Conservation (phyloP, 2,888 invertebrate genomes). For the Nipponacmea schrenckii region DNA sequence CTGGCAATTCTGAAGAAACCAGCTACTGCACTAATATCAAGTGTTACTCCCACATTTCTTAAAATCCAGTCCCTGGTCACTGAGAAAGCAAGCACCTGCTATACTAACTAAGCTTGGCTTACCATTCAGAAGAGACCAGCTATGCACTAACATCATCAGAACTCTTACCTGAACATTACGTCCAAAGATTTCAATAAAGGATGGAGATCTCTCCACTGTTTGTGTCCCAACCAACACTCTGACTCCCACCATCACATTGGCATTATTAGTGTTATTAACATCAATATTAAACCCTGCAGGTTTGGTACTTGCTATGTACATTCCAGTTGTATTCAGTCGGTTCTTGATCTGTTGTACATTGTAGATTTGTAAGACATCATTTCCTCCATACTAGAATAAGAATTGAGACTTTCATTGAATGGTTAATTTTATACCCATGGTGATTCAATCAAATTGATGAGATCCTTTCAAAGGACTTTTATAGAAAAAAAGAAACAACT, state of each 20-base stretch:
- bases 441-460: no score
- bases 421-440: neutral
- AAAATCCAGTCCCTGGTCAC: no score
- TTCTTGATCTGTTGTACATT: constrained; percentile 93
- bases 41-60: no score
- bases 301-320: constrained; percentile 93
- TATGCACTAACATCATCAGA: no score
- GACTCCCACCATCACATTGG: constrained; percentile 86
- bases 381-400: constrained; percentile 80
- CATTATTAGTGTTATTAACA: constrained; percentile 85
- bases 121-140: no score
- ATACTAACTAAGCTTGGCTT: no score
- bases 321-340: constrained; percentile 83
- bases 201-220: constrained; percentile 81
- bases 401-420: neutral
- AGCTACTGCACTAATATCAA: no score
- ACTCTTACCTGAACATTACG: constrained; percentile 52
- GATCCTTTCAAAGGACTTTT: no score
- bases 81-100: no score
- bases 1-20: no score
- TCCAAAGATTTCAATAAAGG: constrained; percentile 69
- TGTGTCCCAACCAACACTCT: constrained; percentile 87
- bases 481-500: no score
- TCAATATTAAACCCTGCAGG: constrained; percentile 90
- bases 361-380: constrained; percentile 93